Evolutionary conservation across 1,140 invertebrate genomes (phyloP), one percentile per base, ranked within the genome.

Genomic region (Panagrolaimus sp.): DNA sequence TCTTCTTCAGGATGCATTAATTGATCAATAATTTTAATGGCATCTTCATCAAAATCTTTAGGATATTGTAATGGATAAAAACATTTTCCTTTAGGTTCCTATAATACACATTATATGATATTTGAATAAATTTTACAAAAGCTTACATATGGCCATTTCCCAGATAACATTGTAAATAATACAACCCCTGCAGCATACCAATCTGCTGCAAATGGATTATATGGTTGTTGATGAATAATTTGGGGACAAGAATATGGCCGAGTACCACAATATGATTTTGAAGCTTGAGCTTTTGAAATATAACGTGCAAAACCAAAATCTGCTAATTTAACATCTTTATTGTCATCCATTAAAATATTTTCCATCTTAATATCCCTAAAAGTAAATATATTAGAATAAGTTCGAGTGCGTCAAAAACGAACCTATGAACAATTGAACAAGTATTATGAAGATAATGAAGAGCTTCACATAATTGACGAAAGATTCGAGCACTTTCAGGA

Each of bases 281-380:
- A 69, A n/a, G 26, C 12, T 38, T 48, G 14, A 9, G 28, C 63
- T 32, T 55, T 38, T 14, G n/a, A n/a, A 12, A 67, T 32, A 14
- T 43, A 24, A 55, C 69, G 63, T 21, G 93, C 92, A 17, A 86
- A 85, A 52, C 85, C 85, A 87, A 91, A 91, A 86, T 96, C 93
- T n/a, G 94, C 95, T 72, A 98, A 84, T 85, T 98, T 98, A 0
- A 98, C 95, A 83, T 97, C 94, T 21, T 95, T 94, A 89, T 93
- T 92, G 84, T 97, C 94, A 83, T 93, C 96, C 46, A 98, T 86
- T 71, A 98, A 86, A 64, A 98, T 93, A 86, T 98, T 98, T 17
- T 65, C 63, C 43, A 65, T 43, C 8, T 65, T 65, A 65, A 69
- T 15, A 9, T 58, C 43, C 0, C 52, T 67, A 14, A 12, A 58